Evolutionary conservation across 2,888 invertebrate species (phyloP), one percentile per base, ranked within the genome.

Genomic region (Rhagium mordax): DNA sequence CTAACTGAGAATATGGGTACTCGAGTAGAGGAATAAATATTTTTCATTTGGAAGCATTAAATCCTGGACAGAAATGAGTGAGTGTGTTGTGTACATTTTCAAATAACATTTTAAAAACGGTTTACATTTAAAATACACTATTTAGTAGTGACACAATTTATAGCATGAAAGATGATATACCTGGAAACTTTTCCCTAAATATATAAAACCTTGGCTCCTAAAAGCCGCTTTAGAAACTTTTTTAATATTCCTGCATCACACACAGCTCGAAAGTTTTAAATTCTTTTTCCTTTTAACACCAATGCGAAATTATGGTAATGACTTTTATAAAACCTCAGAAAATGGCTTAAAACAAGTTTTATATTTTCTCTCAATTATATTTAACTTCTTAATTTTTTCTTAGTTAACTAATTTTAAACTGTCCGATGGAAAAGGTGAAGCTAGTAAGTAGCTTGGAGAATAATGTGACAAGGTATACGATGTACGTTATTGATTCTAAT

Each of bases 151-250:
- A 59, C 59, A 33, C 20, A 18, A 33, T 18, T 59, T 59, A 33
- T 29, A 59, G 33, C 59, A 59, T 59, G 59, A 59, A 59, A 59
- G 33, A 59, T 59, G 33, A 59, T 59, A 59, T 59, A 59, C 59
- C 33, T 59, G 59, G 16, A 33, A 59, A 33, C 59, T 41, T 59
- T 59, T 41, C 33, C 33, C 59, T 59, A 59, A 33, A 59, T 8
- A 59, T 59, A 33, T 59, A 59, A 59, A 59, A 59, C 29, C 16
- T 59, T 7, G 15, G 7, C 57, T n/a, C 29, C 33, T 33, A 21
- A 33, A 59, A 59, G 59, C 20, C 18, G 33, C 59, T 59, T 33
- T n/a, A 33, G 3, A 59, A 59, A 59, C 59, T 59, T 59, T 59
- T 59, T 59, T 59, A 59, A 59, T 59, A 59, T 59, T 33, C 33